phyloP scores from a whole-genome alignment of 2,888 invertebrate genomes.

The Synanthedon tipuliformis region DNA sequence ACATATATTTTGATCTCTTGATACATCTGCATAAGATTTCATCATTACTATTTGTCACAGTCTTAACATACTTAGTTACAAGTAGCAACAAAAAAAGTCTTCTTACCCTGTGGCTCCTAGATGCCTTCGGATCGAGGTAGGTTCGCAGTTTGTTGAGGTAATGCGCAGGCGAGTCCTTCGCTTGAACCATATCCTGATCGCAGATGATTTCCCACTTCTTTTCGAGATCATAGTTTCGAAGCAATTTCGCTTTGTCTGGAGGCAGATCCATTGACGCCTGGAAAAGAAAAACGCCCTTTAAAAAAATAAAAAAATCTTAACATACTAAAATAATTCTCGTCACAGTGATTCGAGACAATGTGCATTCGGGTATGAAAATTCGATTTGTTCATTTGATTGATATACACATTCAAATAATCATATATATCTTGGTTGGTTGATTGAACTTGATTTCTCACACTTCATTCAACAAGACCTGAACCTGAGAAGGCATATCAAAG shows the following conservation, averaged over 20 bases:
- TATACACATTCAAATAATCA: background rate
- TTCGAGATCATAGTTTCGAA: conserved; percentile 95
- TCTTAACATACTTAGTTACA: background rate
- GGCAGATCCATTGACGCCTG: conserved; percentile 99
- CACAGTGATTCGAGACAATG: no score
- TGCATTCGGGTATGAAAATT: background rate
- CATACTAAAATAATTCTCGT: no score
- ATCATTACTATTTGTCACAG: no score
- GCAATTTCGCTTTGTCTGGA: conserved; percentile 96
- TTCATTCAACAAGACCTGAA: conserved; percentile 4
- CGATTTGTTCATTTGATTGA: background rate
- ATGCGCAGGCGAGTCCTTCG: conserved; percentile 97
- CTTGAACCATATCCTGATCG: conserved; percentile 99
- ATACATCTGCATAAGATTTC: no score
- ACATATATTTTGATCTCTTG: no score
- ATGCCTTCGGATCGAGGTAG: conserved; percentile 96
- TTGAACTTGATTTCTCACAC: background rate
- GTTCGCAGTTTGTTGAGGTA: conserved; percentile 96
- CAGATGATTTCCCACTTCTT: conserved; percentile 99
- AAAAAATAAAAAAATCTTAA: no score
- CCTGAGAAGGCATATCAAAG: conserved; percentile 27
- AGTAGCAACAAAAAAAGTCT: background rate
- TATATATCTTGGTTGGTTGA: background rate
- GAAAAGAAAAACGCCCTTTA: conserved; percentile 29
- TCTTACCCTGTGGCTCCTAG: conserved; percentile 92